Conservation (phyloP, 2,113 vertebrate genomes). For the Gavialis gangeticus region DNA sequence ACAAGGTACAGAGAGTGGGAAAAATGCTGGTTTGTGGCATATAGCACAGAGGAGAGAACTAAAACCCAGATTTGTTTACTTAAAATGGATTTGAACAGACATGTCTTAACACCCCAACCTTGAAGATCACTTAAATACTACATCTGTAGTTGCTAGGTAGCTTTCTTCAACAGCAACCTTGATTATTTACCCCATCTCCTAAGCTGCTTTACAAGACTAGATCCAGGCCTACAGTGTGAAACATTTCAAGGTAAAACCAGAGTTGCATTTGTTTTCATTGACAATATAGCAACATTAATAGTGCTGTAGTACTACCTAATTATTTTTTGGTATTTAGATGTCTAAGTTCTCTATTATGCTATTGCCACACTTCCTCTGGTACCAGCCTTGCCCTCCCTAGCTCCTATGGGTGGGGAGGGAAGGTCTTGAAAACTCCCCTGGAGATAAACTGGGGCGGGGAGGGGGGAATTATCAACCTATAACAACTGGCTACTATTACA, state of each 20-base stretch:
- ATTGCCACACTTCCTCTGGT: too few relatives aligned
- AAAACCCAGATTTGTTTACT: background rate
- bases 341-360: background rate
- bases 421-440: background rate
- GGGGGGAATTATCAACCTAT: background rate
- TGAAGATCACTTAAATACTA: background rate
- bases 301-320: background rate
- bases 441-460: background rate
- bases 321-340: background rate
- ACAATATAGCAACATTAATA: background rate
- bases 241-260: background rate
- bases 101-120: background rate
- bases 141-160: too few relatives aligned
- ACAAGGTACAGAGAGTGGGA: background rate
- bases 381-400: background rate
- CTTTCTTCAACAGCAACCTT: background rate
- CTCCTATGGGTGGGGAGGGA: background rate
- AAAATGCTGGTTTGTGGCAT: background rate
- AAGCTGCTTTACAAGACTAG: background rate
- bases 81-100: background rate
- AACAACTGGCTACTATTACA: background rate
- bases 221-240: background rate
- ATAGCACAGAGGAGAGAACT: background rate
- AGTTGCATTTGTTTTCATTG: background rate
- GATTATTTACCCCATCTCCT: background rate